Percentiles rank a stretch among this genome's conserved stretches.
These are phyloP conservation scores for Acanthopleura granulata DNA, from an alignment of 2,888 invertebrate species.

Conservation along the genomic window DNA sequence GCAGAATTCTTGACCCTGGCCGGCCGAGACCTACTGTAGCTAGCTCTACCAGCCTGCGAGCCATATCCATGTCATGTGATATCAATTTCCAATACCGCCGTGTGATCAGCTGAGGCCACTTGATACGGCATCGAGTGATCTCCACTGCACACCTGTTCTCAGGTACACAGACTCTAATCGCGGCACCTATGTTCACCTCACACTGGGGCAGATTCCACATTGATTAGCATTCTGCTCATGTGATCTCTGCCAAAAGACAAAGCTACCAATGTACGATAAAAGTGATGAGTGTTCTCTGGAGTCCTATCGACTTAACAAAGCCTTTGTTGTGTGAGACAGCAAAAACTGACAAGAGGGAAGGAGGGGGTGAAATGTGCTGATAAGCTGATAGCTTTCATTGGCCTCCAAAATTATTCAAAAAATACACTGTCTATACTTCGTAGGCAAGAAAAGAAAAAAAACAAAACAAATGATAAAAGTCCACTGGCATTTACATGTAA, in stretches of 20 bases:
- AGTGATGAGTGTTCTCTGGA: not conserved
- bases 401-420: slow-evolving; percentile 3
- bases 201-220: slow-evolving; percentile 11
- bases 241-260: not conserved
- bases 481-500: too few species aligned
- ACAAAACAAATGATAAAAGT: too few species aligned
- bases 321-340: too few species aligned
- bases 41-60: not conserved
- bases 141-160: not conserved
- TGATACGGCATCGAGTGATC: not conserved
- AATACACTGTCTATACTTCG: too few species aligned
- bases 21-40: too few species aligned
- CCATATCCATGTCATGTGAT: not conserved
- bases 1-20: not conserved
- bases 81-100: slow-evolving; percentile 15
- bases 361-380: too few species aligned
- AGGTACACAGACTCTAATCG: not conserved
- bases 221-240: slow-evolving; percentile 6
- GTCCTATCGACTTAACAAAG: not conserved
- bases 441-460: too few species aligned
- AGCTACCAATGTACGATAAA: not conserved
- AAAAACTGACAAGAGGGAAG: too few species aligned
- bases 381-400: not conserved
- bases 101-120: slow-evolving; percentile 4
- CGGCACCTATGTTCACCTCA: not conserved